These are phyloP conservation scores for Aphodius sticticus DNA, from an alignment of 2,888 invertebrate species.

Conservation along the genomic window DNA sequence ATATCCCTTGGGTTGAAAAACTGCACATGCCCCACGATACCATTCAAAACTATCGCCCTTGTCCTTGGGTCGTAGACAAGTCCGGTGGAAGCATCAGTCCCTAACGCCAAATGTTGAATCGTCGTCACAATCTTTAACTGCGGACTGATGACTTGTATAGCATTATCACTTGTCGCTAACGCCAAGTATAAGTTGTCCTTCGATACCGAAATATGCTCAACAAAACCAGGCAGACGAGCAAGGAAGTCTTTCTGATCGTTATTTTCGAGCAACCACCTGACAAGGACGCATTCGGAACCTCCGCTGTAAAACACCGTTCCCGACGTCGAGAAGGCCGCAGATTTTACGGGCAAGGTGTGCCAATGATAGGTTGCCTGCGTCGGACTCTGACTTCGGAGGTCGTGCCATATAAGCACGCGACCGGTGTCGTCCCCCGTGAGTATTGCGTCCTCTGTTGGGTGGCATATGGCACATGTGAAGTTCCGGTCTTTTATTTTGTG, in stretches of 20 bases:
- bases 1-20: slow-evolving; percentile 73
- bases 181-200: slow-evolving; percentile 70
- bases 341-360: slow-evolving; percentile 76
- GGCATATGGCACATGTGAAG: slow-evolving; percentile 72
- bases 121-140: slow-evolving; percentile 64
- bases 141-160: slow-evolving; percentile 65
- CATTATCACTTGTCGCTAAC: slow-evolving; percentile 75
- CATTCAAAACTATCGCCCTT: slow-evolving; percentile 73
- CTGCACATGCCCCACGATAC: slow-evolving; percentile 77
- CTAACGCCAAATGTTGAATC: slow-evolving; percentile 75
- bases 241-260: slow-evolving; percentile 65
- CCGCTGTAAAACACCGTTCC: slow-evolving; percentile 78
- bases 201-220: slow-evolving; percentile 70
- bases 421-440: slow-evolving; percentile 76
- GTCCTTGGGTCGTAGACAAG: slow-evolving; percentile 70
- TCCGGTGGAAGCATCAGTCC: slow-evolving; percentile 65
- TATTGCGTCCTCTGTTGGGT: slow-evolving; percentile 70
- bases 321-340: slow-evolving; percentile 69
- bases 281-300: slow-evolving; percentile 80
- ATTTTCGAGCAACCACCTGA: slow-evolving; percentile 73
- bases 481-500: slow-evolving; percentile 40
- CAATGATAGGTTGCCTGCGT: slow-evolving; percentile 71
- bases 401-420: slow-evolving; percentile 70
- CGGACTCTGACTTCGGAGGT: slow-evolving; percentile 53
- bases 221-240: slow-evolving; percentile 75